Percentiles rank a stretch among this genome's conserved stretches.
phyloP scores from a whole-genome alignment of 2,888 invertebrate species.

The Cremastinae sp. region DNA sequence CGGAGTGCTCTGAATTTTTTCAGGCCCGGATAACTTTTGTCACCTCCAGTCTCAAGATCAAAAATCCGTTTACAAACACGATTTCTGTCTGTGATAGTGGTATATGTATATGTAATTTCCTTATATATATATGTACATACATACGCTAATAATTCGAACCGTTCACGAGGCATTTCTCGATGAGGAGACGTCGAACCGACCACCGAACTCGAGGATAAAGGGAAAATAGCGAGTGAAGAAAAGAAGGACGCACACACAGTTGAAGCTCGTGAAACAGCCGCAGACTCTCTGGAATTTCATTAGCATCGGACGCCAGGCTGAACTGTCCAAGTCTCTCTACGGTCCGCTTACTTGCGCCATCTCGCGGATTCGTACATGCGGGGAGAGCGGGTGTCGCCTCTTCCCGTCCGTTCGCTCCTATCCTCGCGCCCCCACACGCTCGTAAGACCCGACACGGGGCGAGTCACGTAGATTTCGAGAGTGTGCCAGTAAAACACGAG shows the following conservation, averaged over 20 bases:
- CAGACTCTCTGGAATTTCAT: slow-evolving; percentile 74
- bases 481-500: background rate
- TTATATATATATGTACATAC: slow-evolving; percentile 2
- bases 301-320: slow-evolving; percentile 72
- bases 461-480: too few species aligned
- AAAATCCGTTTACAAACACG: too few species aligned
- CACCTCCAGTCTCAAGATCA: slow-evolving; percentile 44
- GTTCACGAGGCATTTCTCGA: slow-evolving; percentile 43
- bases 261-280: slow-evolving; percentile 33
- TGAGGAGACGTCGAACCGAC: too few species aligned
- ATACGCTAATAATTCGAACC: slow-evolving; percentile 9
- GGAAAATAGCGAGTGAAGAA: slow-evolving; percentile 23
- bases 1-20: slow-evolving; percentile 32
- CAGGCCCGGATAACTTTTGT: slow-evolving; percentile 53
- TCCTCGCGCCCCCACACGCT: slow-evolving; percentile 6
- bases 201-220: background rate
- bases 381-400: slow-evolving; percentile 1
- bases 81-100: slow-evolving; percentile 20
- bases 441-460: too few species aligned
- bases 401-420: background rate
- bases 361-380: slow-evolving; percentile 44
- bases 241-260: slow-evolving; percentile 34
- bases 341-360: slow-evolving; percentile 65
- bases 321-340: slow-evolving; percentile 75
- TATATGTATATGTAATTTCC: slow-evolving; percentile 12